Evolutionary conservation across 2,113 vertebrate species (phyloP).

Genomic region (Ameiurus melas): DNA sequence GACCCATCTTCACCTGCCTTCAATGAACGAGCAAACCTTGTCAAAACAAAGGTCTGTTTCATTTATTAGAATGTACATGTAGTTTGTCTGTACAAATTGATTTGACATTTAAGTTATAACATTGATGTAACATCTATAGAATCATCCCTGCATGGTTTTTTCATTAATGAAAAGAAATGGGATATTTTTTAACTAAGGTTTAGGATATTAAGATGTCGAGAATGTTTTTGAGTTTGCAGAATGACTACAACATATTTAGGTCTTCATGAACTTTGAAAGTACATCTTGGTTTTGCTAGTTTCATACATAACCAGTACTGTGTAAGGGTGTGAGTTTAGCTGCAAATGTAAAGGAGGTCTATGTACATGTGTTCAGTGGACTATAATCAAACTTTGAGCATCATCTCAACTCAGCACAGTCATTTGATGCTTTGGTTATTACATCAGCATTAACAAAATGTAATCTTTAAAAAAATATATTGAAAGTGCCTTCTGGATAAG

Average conservation of each 20-base stretch:
- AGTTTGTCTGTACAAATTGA: background rate
- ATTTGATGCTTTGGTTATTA: background rate
- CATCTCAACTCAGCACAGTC: background rate
- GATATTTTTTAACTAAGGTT: background rate
- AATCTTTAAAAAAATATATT: background rate
- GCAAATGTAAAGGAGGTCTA: background rate
- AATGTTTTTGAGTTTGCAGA: too few species aligned
- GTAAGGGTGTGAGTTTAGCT: background rate
- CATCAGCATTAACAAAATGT: background rate
- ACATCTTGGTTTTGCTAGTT: background rate
- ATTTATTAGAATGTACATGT: background rate
- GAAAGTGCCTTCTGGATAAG: background rate
- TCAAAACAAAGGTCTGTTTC: background rate
- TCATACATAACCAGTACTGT: background rate
- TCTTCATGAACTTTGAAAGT: background rate
- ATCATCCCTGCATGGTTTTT: too few species aligned
- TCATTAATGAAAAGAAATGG: background rate
- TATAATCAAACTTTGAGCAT: background rate
- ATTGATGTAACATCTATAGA: too few species aligned
- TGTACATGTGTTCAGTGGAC: background rate
- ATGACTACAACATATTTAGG: too few species aligned
- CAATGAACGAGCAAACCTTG: background rate
- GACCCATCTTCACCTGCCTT: background rate
- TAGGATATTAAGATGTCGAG: too few species aligned
- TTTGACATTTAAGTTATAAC: background rate